Conservation (phyloP, 2,797 vertebrate genomes). For the Enteromius fasciolatus region DNA sequence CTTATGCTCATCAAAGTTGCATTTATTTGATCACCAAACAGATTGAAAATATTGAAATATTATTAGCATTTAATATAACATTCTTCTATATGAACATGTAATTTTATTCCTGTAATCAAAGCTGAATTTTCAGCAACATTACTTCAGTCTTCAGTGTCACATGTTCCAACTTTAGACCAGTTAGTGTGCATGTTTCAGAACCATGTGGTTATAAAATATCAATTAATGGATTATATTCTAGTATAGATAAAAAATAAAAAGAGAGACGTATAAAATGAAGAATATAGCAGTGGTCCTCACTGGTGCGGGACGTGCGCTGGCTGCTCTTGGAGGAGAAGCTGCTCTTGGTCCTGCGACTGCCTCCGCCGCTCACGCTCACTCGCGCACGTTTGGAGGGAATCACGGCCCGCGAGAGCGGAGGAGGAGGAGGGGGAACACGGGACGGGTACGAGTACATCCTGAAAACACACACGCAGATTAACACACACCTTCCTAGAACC, state of each 20-base stretch:
- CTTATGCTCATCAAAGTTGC: background rate
- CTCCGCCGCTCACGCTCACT: slow-evolving; percentile 81
- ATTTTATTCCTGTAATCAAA: background rate
- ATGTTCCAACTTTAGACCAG: too few species aligned
- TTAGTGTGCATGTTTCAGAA: too few species aligned
- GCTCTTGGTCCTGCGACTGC: slow-evolving; percentile 82
- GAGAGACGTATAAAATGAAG: background rate
- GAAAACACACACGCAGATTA: slow-evolving; percentile 3
- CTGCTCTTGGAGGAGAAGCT: slow-evolving; percentile 86
- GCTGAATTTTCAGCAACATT: background rate
- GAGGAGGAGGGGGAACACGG: slow-evolving; percentile 78
- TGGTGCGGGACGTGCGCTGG: slow-evolving; percentile 80
- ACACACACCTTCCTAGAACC: background rate
- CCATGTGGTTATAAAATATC: background rate
- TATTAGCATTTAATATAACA: background rate
- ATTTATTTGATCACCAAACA: background rate
- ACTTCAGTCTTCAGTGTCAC: too few species aligned
- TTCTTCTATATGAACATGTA: background rate
- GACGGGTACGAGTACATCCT: slow-evolving; percentile 88
- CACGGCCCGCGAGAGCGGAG: slow-evolving; percentile 82
- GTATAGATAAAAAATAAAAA: background rate
- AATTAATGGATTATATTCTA: background rate
- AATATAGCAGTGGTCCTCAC: slow-evolving; percentile 57
- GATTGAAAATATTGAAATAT: background rate
- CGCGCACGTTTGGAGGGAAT: slow-evolving; percentile 87